A percentile compares a stretch with the other conserved stretches of the same genome.
Conservation (phyloP, 2,113 vertebrate genomes). For the Mola mola region DNA sequence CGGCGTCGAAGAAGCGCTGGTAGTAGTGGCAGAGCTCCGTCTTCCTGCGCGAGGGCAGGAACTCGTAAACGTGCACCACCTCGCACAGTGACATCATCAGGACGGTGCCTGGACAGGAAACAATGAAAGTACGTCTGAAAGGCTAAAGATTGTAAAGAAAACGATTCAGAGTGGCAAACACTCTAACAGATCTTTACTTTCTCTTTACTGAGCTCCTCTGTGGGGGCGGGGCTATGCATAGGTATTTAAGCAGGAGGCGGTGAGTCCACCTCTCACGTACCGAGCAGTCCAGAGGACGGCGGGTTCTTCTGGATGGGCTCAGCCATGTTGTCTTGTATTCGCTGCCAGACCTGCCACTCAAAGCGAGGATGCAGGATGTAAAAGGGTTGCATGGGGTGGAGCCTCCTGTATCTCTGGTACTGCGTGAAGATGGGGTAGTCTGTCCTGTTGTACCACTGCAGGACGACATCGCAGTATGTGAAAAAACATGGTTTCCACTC, state of each 20-base stretch:
- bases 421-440: slow-evolving; percentile 85
- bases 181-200: no score
- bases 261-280: slow-evolving; percentile 35
- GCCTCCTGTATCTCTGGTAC: slow-evolving; percentile 79
- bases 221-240: no score
- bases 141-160: no score
- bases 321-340: slow-evolving; percentile 82
- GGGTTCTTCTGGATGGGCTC: slow-evolving; percentile 85
- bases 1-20: slow-evolving; percentile 81
- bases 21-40: slow-evolving; percentile 85
- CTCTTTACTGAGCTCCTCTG: neutral
- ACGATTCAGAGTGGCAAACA: no score
- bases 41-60: slow-evolving; percentile 81
- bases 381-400: slow-evolving; percentile 82
- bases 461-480: neutral
- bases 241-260: slow-evolving; percentile 13
- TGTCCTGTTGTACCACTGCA: slow-evolving; percentile 82
- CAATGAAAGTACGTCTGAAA: neutral
- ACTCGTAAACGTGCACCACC: slow-evolving; percentile 83
- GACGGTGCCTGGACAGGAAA: slow-evolving; percentile 71
- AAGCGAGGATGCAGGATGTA: slow-evolving; percentile 83
- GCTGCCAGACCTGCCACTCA: slow-evolving; percentile 84
- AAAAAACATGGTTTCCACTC: no score
- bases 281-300: slow-evolving; percentile 83
- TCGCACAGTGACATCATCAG: slow-evolving; percentile 86